Evolutionary conservation across 2,113 vertebrate species (phyloP).

Genomic region (Trachemys scripta): DNA sequence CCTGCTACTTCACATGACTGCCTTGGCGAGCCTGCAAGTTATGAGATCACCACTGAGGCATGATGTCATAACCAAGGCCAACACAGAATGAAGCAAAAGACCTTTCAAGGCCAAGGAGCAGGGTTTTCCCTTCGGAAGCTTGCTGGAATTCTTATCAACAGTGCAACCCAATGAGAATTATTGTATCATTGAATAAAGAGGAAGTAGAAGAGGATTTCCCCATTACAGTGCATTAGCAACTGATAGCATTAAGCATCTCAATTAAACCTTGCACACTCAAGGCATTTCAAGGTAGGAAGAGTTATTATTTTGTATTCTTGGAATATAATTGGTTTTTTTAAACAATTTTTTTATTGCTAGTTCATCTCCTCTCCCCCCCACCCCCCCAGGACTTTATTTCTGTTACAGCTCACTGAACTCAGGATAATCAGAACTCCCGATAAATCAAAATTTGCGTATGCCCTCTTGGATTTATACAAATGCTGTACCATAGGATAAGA

Average conservation of each 20-base stretch:
- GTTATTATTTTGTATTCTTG: not conserved
- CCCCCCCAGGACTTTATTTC: not conserved
- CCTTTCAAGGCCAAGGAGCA: not conserved
- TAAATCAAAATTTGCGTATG: not conserved
- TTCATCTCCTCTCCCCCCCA: not conserved
- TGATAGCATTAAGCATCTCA: not conserved
- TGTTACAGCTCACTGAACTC: not conserved
- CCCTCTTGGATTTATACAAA: not conserved
- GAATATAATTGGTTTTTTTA: not conserved
- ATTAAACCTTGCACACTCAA: accelerated
- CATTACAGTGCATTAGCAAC: not conserved
- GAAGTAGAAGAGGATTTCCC: not conserved
- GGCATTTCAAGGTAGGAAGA: not conserved
- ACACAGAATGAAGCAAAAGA: not conserved
- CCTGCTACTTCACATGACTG: not conserved
- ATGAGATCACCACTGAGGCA: not conserved
- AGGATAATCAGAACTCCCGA: accelerated
- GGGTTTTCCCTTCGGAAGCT: not conserved
- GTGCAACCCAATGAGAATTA: not conserved
- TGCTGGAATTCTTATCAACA: accelerated
- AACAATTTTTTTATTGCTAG: not conserved
- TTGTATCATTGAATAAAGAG: not conserved
- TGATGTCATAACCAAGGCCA: not conserved
- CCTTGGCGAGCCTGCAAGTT: not conserved
- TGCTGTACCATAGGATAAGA: not conserved